A percentile compares a stretch with the other conserved stretches of the same genome.
Evolutionary conservation across 2,797 vertebrate genomes (phyloP).

Genomic region (Gobionotothen gibberifrons): DNA sequence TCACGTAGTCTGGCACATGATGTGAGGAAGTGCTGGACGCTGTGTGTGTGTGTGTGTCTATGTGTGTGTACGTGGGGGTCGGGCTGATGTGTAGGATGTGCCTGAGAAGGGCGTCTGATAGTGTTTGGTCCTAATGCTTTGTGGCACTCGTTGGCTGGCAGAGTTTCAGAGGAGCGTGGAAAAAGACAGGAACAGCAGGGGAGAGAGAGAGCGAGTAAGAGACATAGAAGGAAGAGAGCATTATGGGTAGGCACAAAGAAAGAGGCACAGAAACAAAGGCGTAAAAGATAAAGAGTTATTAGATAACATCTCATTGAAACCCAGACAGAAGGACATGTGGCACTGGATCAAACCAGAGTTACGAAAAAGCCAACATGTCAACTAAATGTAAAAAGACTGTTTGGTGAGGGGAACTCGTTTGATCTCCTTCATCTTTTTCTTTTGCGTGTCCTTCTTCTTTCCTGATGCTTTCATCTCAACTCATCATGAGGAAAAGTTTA

Average conservation of each 20-base stretch:
- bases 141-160: slow-evolving; percentile 77
- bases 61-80: slow-evolving; percentile 28
- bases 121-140: slow-evolving; percentile 79
- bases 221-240: neutral
- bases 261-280: slow-evolving; percentile 47
- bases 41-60: slow-evolving; percentile 34
- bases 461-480: slow-evolving; percentile 36
- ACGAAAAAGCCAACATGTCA: slow-evolving; percentile 42
- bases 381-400: slow-evolving; percentile 45
- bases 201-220: slow-evolving; percentile 21
- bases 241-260: slow-evolving; percentile 15
- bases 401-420: slow-evolving; percentile 34
- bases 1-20: slow-evolving; percentile 74
- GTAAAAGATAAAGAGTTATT: slow-evolving; percentile 51
- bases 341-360: slow-evolving; percentile 43
- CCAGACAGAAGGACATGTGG: slow-evolving; percentile 34
- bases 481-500: slow-evolving; percentile 60
- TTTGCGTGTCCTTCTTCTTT: slow-evolving; percentile 41
- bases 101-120: slow-evolving; percentile 69
- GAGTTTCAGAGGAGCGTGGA: slow-evolving; percentile 73
- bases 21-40: slow-evolving; percentile 65
- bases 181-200: slow-evolving; percentile 70
- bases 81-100: slow-evolving; percentile 67
- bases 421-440: slow-evolving; percentile 35
- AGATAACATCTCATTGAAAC: slow-evolving; percentile 60